Percentiles rank a stretch among this genome's conserved stretches.
phyloP scores from a whole-genome alignment of 2,888 invertebrate genomes.

The Colletes collaris region DNA sequence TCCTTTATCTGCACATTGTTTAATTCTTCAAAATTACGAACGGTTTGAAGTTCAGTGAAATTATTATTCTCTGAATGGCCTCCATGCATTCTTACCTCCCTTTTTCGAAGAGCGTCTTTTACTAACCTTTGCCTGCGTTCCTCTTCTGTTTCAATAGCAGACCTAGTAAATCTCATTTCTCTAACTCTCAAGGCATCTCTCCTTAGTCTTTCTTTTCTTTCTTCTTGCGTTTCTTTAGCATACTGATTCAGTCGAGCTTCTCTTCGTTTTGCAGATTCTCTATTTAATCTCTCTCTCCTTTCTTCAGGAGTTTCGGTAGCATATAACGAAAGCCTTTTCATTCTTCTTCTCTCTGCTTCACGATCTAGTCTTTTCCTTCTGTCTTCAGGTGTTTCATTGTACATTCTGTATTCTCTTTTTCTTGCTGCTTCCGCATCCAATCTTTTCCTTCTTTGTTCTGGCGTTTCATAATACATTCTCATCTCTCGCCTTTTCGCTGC shows the following conservation, averaged over 20 bases:
- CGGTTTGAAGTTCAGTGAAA: conserved; percentile 72
- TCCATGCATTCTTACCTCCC: conserved; percentile 75
- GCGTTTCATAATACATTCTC: conserved; percentile 77
- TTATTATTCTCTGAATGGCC: conserved; percentile 65
- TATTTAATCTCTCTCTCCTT: conserved; percentile 73
- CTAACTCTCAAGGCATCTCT: conserved; percentile 76
- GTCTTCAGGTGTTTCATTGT: conserved; percentile 76
- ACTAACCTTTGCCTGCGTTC: conserved; percentile 76
- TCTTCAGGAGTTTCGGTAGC: conserved; percentile 76
- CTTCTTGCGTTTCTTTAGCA: conserved; percentile 75
- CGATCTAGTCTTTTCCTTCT: conserved; percentile 74
- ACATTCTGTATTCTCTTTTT: conserved; percentile 77
- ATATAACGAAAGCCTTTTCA: conserved; percentile 74
- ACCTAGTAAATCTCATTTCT: conserved; percentile 78
- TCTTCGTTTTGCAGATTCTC: conserved; percentile 74
- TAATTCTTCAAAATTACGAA: conserved; percentile 73
- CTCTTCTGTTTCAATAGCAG: conserved; percentile 77
- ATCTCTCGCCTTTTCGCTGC: conserved; percentile 74
- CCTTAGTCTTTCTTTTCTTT: conserved; percentile 74
- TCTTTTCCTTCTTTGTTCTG: conserved; percentile 75
- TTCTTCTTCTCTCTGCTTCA: conserved; percentile 75
- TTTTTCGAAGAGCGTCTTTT: conserved; percentile 76
- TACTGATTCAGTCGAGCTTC: conserved; percentile 76
- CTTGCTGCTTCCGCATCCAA: conserved; percentile 76
- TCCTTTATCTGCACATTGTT: conserved; percentile 73